phyloP scores from a whole-genome alignment of 2,888 invertebrate species.

The Atethmia centrago region DNA sequence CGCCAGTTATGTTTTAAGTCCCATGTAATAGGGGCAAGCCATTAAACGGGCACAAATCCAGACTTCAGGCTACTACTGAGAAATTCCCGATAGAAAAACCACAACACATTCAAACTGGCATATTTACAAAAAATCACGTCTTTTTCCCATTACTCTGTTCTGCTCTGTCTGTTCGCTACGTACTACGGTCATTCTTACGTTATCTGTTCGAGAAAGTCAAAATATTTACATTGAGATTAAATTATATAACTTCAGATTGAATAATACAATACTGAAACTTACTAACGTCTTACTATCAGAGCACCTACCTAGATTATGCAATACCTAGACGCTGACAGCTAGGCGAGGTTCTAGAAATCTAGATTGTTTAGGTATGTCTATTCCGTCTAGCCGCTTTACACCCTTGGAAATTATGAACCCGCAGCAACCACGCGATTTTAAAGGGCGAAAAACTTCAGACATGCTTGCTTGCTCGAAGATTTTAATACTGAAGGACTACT shows the following conservation, averaged over 20 bases:
- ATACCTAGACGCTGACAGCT: not conserved
- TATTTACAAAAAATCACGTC: not conserved
- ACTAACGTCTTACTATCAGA: not conserved
- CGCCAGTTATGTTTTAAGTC: too few species aligned
- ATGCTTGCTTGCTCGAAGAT: slow-evolving; percentile 7
- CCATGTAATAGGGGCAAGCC: too few species aligned
- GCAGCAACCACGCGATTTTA: slow-evolving; percentile 13
- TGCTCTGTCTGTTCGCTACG: not conserved
- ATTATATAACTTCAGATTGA: not conserved
- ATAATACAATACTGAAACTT: slow-evolving; percentile 4
- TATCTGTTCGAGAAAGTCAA: not conserved
- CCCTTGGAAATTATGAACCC: slow-evolving; percentile 33
- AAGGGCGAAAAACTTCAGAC: slow-evolving; percentile 23
- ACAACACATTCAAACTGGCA: not conserved
- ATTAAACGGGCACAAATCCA: too few species aligned
- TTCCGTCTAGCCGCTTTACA: slow-evolving; percentile 17
- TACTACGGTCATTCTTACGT: not conserved
- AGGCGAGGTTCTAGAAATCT: slow-evolving; percentile 9
- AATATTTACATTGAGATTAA: not conserved
- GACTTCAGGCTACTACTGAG: too few species aligned
- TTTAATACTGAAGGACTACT: not conserved
- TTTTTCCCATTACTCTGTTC: not conserved
- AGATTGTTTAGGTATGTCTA: slow-evolving; percentile 9
- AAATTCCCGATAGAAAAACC: too few species aligned
- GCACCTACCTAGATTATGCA: not conserved